Base-by-base conservation (phyloP, 2,113 vertebrate genomes). In the Vanacampus margaritifer region DNA sequence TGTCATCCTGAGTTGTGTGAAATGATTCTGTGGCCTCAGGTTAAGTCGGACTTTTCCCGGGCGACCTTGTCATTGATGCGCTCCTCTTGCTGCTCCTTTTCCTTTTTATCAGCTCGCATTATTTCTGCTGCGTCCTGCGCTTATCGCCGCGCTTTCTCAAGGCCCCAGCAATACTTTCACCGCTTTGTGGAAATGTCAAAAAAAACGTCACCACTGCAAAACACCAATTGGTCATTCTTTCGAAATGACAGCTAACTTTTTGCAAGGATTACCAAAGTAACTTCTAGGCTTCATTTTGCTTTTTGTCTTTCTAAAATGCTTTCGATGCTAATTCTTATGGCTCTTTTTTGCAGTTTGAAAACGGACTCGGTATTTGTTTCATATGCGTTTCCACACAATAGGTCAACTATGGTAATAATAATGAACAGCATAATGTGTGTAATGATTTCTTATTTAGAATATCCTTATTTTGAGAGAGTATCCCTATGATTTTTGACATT, bases 11-110 rank as follows among this genome's bases (percentile, higher is more conserved):
- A 46, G 43, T 17, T 9, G n/a, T 21, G 91, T 90, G 86, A 92
- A 92, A 92, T 92, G 91, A 91, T 93, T 93, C 91, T 91, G 88
- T 92, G 70, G 91, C 92, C 92, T 90, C 84, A 78, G 92, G 92
- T 92, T 88, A 92, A 92, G 92, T 92, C 88, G 86, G 83, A 90
- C 89, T 91, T 91, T 86, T 32, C 90, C 78, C 81, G 84, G 85
- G 88, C 89, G 90, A 90, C 90, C 89, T 89, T 91, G 90, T 83
- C 85, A 89, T 89, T 84, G 89, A 91, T 89, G 35, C 87, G 84
- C 91, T 89, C 86, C 88, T 46, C 69, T 60, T 65, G 67, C 72
- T 71, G 59, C 62, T 59, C 72, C 16, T 19, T 5, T 17, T 5
- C 43, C 28, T 4, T 66, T 73, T 68, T 76, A 45, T 79, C 57